These are phyloP conservation scores for Nannoperca australis DNA, from an alignment of 2,797 vertebrate species.

Conservation along the genomic window DNA sequence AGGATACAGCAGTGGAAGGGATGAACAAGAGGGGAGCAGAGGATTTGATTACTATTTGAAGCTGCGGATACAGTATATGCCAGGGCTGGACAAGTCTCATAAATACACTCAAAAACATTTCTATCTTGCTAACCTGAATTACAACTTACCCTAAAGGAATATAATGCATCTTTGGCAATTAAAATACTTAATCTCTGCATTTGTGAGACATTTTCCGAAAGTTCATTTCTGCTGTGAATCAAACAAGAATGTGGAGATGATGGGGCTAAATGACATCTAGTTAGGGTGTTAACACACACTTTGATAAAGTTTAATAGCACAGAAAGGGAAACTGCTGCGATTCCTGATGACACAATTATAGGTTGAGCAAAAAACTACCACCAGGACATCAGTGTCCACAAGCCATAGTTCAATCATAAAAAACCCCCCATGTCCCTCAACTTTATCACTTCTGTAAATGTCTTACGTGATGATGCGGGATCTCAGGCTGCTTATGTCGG, in stretches of 20 bases:
- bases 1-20: background rate
- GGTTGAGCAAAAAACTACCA: background rate
- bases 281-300: background rate
- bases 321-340: background rate
- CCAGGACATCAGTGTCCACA: background rate
- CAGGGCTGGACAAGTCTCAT: background rate
- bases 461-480: conserved; percentile 91
- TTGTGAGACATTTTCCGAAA: background rate
- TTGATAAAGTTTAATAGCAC: background rate
- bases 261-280: background rate
- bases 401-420: no score
- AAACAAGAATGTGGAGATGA: background rate
- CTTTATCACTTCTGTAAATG: background rate
- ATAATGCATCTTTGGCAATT: background rate
- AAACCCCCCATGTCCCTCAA: background rate
- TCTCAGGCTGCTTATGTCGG: conserved; percentile 80
- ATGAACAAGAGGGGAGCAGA: background rate
- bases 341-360: background rate
- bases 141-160: background rate
- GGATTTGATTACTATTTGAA: background rate
- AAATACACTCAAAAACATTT: background rate
- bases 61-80: background rate
- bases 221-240: no score
- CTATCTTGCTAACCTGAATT: background rate
- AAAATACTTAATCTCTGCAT: background rate